Evolutionary conservation across 2,797 vertebrate genomes (phyloP).

Genomic region (Hipposideros larvatus): DNA sequence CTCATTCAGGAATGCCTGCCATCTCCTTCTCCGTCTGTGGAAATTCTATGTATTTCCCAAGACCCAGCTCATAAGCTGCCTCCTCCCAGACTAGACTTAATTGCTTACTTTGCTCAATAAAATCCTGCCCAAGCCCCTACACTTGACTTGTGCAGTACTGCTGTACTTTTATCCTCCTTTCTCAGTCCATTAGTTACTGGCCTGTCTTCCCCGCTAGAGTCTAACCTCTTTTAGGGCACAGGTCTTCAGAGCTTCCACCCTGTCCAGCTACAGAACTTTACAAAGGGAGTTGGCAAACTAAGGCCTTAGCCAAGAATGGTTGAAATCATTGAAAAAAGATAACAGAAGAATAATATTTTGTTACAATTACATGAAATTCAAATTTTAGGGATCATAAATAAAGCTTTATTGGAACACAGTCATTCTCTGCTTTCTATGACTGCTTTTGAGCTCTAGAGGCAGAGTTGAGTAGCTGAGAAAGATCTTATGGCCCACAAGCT

Average conservation of each 20-base stretch:
- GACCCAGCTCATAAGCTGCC: conserved; percentile 14
- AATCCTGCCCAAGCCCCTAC: neutral
- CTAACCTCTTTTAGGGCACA: neutral
- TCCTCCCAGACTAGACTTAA: neutral
- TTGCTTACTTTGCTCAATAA: neutral
- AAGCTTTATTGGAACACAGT: neutral
- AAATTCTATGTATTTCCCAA: conserved; percentile 62
- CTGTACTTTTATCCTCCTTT: neutral
- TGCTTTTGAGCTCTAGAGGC: neutral
- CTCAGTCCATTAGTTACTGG: neutral
- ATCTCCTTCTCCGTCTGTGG: conserved; percentile 59
- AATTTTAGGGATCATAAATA: conserved; percentile 6
- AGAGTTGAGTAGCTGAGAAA: neutral
- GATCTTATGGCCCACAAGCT: neutral
- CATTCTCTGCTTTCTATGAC: neutral
- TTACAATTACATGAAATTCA: conserved; percentile 29
- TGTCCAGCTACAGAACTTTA: neutral
- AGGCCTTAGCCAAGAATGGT: conserved; percentile 13
- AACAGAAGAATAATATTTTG: conserved; percentile 36
- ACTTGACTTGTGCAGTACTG: neutral
- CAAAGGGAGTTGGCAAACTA: neutral
- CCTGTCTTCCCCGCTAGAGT: neutral
- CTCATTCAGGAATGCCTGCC: conserved; percentile 55
- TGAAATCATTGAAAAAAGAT: neutral
- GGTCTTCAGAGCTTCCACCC: neutral